Evolutionary conservation across 2,797 vertebrate genomes (phyloP), one percentile per base, ranked within the genome.

Genomic region (Manis crassicaudata): DNA sequence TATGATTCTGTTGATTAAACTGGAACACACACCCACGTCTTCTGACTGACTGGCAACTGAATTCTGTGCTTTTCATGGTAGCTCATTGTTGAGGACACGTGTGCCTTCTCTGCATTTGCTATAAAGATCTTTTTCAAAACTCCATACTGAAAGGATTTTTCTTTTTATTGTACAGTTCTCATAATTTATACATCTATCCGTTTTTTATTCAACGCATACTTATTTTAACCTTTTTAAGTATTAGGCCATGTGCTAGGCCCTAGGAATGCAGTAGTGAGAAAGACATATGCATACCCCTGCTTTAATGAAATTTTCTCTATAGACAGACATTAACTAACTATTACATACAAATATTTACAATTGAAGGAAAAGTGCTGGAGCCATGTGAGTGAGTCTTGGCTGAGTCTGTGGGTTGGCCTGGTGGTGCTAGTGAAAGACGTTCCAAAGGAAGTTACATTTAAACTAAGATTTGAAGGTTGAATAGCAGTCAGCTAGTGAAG

Each of bases 391-490:
- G 72, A 46, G 29, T 40, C 32, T 97, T 85, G 40, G 54, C 14
- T 92, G 72, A 88, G 32, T 68, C 40, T 92, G 13, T 52, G 52
- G 25, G 9, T 60, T 77, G 54, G 35, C 46, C 68, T 88, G 16
- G 12, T 82, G 27, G 50, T 82, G 20, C 90, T 81, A 68, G 56
- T 46, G 50, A 81, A 89, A 82, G 46, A 72, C 72, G 81, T 95
- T 35, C 50, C 40, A 72, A 46, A 88, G 65, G 54, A 90, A 67
- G 32, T 77, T 92, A 43, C 9, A 27, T 60, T 92, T 94, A 88
- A 95, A 32, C 23, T 88, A 77, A 92, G 60, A 67, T 88, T 76
- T 32, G 40, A 97, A 92, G 54, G 40, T 20, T 87, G 8, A 92
- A 32, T 29, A 83, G 54, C 52, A 60, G 27, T 88, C 84, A 79